Conservation (phyloP, 2,888 invertebrate genomes). For the Rhagophthalmus giganteus region DNA sequence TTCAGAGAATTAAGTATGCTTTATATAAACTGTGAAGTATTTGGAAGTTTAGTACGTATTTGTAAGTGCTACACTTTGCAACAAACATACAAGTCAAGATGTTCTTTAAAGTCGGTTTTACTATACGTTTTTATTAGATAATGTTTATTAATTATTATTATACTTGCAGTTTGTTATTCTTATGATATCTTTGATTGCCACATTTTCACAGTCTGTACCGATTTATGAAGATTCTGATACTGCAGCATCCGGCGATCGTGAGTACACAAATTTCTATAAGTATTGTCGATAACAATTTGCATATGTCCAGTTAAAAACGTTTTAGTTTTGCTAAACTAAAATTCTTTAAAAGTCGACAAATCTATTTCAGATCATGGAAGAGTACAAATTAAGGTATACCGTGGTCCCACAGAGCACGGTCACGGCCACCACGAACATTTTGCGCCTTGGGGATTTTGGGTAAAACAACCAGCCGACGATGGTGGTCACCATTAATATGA, state of each 20-base stretch:
- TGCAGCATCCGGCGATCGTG: slow-evolving; percentile 40
- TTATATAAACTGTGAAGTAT: slow-evolving; percentile 14
- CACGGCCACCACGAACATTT: slow-evolving; percentile 58
- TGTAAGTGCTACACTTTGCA: slow-evolving; percentile 3
- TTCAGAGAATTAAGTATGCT: not conserved
- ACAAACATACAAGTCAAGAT: slow-evolving; percentile 11
- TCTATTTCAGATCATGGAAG: slow-evolving; percentile 55
- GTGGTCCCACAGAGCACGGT: slow-evolving; percentile 68
- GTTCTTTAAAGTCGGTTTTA: slow-evolving; percentile 15
- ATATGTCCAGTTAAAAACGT: no score
- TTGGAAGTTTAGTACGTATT: not conserved
- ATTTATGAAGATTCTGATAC: slow-evolving; percentile 38
- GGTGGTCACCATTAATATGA: slow-evolving; percentile 49
- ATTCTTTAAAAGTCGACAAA: no score
- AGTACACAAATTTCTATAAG: no score
- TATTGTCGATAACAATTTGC: no score
- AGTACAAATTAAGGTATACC: slow-evolving; percentile 75
- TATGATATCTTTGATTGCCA: slow-evolving; percentile 11
- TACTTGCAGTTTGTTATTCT: slow-evolving; percentile 20
- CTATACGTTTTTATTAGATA: not conserved
- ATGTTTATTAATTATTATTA: not conserved
- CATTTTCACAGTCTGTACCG: slow-evolving; percentile 19
- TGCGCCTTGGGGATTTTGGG: slow-evolving; percentile 75
- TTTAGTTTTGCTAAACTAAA: no score
- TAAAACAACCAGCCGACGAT: slow-evolving; percentile 70